Evolutionary conservation across 35 echinoderm and acorn worm species (phyloP).

Genomic region (Ophioderma brevispina): DNA sequence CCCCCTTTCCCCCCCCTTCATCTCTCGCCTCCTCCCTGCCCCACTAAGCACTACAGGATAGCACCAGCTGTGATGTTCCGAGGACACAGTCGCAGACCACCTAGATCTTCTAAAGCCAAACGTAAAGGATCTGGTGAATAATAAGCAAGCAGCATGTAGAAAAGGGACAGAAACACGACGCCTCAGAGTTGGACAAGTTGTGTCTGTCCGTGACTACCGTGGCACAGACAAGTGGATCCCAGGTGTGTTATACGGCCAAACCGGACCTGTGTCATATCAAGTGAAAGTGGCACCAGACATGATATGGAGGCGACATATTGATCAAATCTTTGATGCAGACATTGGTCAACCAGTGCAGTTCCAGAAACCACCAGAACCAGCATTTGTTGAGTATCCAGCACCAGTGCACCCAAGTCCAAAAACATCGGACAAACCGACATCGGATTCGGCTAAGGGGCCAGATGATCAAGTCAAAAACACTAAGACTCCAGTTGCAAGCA

Average conservation of each 20-base stretch:
- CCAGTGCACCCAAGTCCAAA: too few relatives aligned
- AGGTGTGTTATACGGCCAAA: constrained; percentile 7
- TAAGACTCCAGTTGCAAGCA: too few relatives aligned
- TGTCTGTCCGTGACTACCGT: constrained; percentile 23
- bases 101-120: constrained; percentile 6
- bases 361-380: background rate
- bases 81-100: background rate
- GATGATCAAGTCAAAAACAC: too few relatives aligned
- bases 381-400: background rate
- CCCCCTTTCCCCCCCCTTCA: too few relatives aligned
- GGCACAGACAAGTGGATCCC: constrained; percentile 24
- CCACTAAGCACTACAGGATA: background rate
- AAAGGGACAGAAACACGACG: background rate
- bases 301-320: constrained; percentile 37
- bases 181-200: background rate
- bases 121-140: background rate
- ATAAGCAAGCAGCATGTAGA: background rate
- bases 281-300: constrained; percentile 20
- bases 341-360: background rate
- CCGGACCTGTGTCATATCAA: constrained; percentile 31
- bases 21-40: too few relatives aligned
- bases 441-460: too few relatives aligned
- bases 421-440: too few relatives aligned
- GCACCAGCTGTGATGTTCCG: background rate
- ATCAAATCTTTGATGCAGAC: constrained; percentile 21